These are phyloP conservation scores for Agrochola circellaris DNA, from an alignment of 2,888 invertebrate genomes.

Conservation along the genomic window DNA sequence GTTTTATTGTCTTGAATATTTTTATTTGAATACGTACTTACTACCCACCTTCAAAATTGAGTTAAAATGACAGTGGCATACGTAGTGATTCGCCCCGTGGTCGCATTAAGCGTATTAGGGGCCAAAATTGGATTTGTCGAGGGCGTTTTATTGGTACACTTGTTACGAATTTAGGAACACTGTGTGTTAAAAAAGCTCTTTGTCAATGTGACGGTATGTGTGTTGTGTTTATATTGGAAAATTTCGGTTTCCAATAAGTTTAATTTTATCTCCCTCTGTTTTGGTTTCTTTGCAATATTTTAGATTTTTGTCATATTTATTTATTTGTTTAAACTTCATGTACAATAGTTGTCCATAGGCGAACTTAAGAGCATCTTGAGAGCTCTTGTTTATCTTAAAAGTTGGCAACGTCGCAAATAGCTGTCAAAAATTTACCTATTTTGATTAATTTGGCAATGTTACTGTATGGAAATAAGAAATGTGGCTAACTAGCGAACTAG, in stretches of 20 bases:
- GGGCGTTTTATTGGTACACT: constrained; percentile 90
- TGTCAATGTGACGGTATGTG: constrained; percentile 71
- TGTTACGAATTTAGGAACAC: constrained; percentile 86
- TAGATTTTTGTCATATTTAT: background rate
- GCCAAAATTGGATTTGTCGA: constrained; percentile 89
- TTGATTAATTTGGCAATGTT: too few relatives aligned
- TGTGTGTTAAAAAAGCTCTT: constrained; percentile 82
- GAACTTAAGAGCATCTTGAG: too few relatives aligned
- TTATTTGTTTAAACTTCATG: background rate
- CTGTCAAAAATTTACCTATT: too few relatives aligned
- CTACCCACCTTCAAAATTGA: constrained; percentile 86
- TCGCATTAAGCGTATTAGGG: constrained; percentile 89
- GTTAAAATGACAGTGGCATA: constrained; percentile 90
- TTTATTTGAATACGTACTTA: constrained; percentile 82
- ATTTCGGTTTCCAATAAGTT: constrained; percentile 49
- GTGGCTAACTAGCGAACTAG: too few relatives aligned
- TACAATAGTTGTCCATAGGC: too few relatives aligned
- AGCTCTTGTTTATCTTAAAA: too few relatives aligned
- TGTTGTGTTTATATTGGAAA: constrained; percentile 60
- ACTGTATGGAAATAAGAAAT: too few relatives aligned
- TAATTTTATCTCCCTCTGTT: constrained; percentile 8
- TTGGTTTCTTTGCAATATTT: background rate
- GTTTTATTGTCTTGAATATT: constrained; percentile 88
- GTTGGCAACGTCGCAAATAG: too few relatives aligned
- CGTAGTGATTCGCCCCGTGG: constrained; percentile 90